phyloP scores from a whole-genome alignment of 1,140 invertebrate genomes.

The Drosophila bocqueti region DNA sequence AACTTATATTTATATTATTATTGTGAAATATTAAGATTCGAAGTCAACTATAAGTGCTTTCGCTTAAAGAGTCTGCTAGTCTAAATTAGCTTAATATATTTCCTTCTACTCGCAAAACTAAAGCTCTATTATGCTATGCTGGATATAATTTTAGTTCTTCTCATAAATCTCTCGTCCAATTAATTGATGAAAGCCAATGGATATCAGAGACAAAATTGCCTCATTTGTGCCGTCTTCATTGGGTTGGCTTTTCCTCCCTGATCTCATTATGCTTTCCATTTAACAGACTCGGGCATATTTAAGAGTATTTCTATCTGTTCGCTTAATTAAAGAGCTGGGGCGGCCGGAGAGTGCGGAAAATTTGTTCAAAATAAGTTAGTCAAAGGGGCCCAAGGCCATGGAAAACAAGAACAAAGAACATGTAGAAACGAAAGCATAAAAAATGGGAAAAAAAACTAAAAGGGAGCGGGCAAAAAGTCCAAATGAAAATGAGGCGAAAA shows the following conservation, averaged over 20 bases:
- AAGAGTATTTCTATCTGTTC: slow-evolving; percentile 69
- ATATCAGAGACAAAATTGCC: slow-evolving; percentile 37
- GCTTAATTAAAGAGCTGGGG: slow-evolving; percentile 65
- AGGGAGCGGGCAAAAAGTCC: slow-evolving; percentile 8
- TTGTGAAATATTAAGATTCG: neutral
- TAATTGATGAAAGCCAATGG: slow-evolving; percentile 39
- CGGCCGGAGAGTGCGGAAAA: slow-evolving; percentile 8
- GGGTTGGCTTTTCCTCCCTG: slow-evolving; percentile 43
- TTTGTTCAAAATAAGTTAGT: slow-evolving; percentile 81
- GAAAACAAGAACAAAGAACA: slow-evolving; percentile 52
- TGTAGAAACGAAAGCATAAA: slow-evolving; percentile 60
- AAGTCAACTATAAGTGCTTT: neutral
- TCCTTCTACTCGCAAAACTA: neutral
- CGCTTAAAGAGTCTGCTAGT: neutral
- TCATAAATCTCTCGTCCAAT: slow-evolving; percentile 19
- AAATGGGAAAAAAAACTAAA: slow-evolving; percentile 18
- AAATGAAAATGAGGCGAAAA: slow-evolving; percentile 53
- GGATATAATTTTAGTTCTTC: slow-evolving; percentile 13
- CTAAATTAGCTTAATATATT: neutral
- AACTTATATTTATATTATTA: neutral
- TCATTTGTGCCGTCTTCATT: slow-evolving; percentile 30
- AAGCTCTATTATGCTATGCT: neutral
- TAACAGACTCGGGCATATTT: slow-evolving; percentile 67
- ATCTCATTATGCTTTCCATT: slow-evolving; percentile 68
- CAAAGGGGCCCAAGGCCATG: slow-evolving; percentile 75